Evolutionary conservation across 2,888 invertebrate genomes (phyloP), one percentile per base, ranked within the genome.

Genomic region (Phasia obesa): DNA sequence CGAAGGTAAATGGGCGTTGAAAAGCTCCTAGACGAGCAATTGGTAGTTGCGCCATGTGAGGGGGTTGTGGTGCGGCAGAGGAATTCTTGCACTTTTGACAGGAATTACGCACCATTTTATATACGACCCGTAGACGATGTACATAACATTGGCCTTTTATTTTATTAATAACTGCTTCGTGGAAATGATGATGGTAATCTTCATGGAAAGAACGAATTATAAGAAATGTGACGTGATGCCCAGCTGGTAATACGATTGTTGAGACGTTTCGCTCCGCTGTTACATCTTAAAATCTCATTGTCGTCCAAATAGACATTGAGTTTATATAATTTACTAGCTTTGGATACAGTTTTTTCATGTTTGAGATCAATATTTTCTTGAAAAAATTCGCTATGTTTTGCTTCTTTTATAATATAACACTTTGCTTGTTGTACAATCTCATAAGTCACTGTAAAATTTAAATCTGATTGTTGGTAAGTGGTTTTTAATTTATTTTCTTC

Each of bases 1-100:
- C 83, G 84, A 4, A 59, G 4, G 84, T 85, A 13, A 86, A 86
- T 4, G 84, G 84, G 4, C 81, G 81, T 64, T 85, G 65, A 38
- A 81, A 84, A 4, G 49, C 81, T 2, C 67, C 83, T 23, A 84
- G 44, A 21, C 85, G 57, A 15, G 84, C 84, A 1, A 47, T 57
- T 15, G 84, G 83, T 19, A 85, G 19, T 2, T 31, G 19, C 13
- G 84, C 84, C 83, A 84, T 86, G 60, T 82, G 84, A 17, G 85
- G 82, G 2, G 65, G 13, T 0, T 38, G 23, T 6, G 84, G 85
- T 1, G 1, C 35, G 2, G 76, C 78, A n/a, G 47, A 23, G 11
- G 55, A 21, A 23, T 64, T 85, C 71, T 81, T 85, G 55, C 85
- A 85, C 17, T 13, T 23, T 70, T 85, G 84, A 19, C 85, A 84